Conservation (phyloP, 1,140 invertebrate genomes). For the Asobara japonica region DNA sequence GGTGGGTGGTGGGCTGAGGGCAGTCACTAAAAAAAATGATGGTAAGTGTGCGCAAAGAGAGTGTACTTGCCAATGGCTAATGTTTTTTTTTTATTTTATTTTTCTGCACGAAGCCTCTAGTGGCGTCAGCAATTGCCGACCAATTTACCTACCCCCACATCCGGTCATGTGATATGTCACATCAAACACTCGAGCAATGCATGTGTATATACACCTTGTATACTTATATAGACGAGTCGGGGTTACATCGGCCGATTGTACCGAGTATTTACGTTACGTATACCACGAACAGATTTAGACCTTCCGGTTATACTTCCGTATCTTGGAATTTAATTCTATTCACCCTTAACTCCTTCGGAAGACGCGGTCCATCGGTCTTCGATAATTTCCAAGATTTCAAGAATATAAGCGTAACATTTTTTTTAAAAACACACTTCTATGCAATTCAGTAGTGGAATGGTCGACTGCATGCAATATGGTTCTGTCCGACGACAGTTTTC, state of each 20-base stretch:
- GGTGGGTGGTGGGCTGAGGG: background rate
- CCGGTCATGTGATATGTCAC: constrained; percentile 65
- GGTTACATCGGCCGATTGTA: constrained; percentile 23
- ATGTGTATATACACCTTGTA: constrained; percentile 38
- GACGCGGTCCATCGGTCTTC: too few relatives aligned
- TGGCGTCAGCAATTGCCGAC: constrained; percentile 67
- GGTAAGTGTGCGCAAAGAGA: background rate
- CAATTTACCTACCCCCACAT: constrained; percentile 68
- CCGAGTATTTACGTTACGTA: constrained; percentile 46
- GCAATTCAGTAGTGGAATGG: too few relatives aligned
- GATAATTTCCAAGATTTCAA: too few relatives aligned
- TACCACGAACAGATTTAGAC: constrained; percentile 48
- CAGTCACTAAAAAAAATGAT: background rate
- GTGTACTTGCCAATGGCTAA: background rate
- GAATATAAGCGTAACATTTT: too few relatives aligned
- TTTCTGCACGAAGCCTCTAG: constrained; percentile 35
- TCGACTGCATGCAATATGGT: too few relatives aligned
- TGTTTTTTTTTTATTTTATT: constrained; percentile 41
- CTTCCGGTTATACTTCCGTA: constrained; percentile 43
- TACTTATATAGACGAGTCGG: constrained; percentile 17
- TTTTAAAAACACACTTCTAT: too few relatives aligned
- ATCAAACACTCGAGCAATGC: constrained; percentile 57
- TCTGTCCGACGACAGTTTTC: too few relatives aligned
- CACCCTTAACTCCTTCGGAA: background rate
- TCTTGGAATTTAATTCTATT: background rate